Conservation (phyloP, 1,140 invertebrate genomes). For the Psilanteris sp. region DNA sequence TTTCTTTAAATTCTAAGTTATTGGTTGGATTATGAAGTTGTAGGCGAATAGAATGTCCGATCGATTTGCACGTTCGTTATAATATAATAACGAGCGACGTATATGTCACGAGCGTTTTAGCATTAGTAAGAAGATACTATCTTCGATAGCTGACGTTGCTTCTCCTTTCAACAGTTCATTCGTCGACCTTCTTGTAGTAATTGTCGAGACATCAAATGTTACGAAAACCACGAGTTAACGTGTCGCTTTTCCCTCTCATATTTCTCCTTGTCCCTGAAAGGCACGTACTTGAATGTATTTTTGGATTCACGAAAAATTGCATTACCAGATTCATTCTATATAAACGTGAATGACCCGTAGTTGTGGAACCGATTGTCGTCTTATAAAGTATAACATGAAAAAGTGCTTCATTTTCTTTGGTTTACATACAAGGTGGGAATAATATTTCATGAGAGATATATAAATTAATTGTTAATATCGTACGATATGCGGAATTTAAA, state of each 20-base stretch:
- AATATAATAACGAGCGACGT: constrained; percentile 43
- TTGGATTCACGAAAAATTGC: constrained; percentile 55
- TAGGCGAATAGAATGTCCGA: constrained; percentile 20
- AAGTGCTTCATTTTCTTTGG: no score
- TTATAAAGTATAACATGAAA: no score
- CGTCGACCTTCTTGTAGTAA: constrained; percentile 68
- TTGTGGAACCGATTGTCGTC: constrained; percentile 13
- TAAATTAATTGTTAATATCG: no score
- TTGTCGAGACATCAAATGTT: constrained; percentile 62
- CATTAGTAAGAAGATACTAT: constrained; percentile 45
- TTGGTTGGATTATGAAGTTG: constrained; percentile 29
- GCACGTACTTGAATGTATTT: constrained; percentile 50
- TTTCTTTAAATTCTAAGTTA: constrained; percentile 20
- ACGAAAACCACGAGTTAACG: constrained; percentile 34
- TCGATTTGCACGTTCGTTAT: constrained; percentile 63
- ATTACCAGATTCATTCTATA: constrained; percentile 35
- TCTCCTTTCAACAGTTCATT: constrained; percentile 45
- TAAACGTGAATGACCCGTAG: constrained; percentile 18
- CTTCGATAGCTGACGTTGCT: constrained; percentile 42
- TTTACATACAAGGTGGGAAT: no score
- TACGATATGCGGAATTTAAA: no score
- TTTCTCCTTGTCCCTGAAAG: constrained; percentile 16
- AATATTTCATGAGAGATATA: no score
- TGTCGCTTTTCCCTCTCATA: constrained; percentile 3
- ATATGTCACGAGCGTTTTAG: constrained; percentile 41